phyloP scores from a whole-genome alignment of 1,140 invertebrate genomes.

The Thaumatotibia leucotreta region DNA sequence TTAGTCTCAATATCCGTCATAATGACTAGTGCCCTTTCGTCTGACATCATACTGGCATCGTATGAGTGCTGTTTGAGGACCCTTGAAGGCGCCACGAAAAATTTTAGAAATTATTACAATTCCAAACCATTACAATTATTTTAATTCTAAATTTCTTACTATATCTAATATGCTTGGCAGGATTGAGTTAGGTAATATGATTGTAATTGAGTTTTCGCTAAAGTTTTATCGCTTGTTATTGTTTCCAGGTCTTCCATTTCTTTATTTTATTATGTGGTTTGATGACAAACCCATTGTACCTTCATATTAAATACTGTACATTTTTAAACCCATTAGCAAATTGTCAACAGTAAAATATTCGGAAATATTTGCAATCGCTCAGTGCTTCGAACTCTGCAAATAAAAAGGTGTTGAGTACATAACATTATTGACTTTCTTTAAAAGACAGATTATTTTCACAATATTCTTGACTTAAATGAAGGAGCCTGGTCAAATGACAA shows the following conservation, averaged over 20 bases:
- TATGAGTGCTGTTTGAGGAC: background rate
- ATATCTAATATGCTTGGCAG: too few species aligned
- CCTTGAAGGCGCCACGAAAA: background rate
- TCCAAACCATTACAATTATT: background rate
- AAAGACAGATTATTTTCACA: background rate
- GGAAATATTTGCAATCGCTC: background rate
- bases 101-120: background rate
- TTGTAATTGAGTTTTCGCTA: too few species aligned
- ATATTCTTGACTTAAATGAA: background rate
- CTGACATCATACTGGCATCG: too few species aligned
- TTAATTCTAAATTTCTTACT: too few species aligned
- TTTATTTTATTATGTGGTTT: background rate
- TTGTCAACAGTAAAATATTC: background rate
- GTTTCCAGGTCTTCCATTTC: too few species aligned
- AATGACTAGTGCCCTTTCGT: background rate
- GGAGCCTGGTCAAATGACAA: background rate
- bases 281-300: background rate
- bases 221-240: too few species aligned
- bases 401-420: background rate
- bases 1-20: background rate
- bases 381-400: background rate
- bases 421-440: slow-evolving; percentile 2
- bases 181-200: too few species aligned
- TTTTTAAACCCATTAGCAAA: background rate
- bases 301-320: background rate